A percentile compares a stretch with the other conserved stretches of the same genome.
Conservation (phyloP, 2,888 invertebrate genomes). For the Eilema depressum region DNA sequence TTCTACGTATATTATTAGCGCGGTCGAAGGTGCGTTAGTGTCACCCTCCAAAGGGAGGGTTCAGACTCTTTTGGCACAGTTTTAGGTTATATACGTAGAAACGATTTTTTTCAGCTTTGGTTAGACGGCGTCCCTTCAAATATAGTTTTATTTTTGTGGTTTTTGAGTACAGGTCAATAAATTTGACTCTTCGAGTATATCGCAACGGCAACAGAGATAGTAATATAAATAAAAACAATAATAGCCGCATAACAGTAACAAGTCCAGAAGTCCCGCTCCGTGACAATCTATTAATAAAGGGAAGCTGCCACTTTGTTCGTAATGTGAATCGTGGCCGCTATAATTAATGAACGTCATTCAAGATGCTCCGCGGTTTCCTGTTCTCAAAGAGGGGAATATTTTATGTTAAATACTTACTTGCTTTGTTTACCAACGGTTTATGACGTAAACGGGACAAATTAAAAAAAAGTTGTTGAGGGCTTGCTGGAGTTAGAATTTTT, state of each 20-base stretch:
- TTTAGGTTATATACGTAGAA: too few relatives aligned
- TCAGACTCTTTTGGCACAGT: too few relatives aligned
- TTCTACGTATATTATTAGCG: too few relatives aligned
- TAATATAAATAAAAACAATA: not conserved
- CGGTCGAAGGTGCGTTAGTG: too few relatives aligned
- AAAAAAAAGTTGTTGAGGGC: not conserved
- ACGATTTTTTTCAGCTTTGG: too few relatives aligned
- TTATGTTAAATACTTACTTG: constrained; percentile 9
- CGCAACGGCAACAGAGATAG: too few relatives aligned
- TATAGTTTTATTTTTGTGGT: too few relatives aligned
- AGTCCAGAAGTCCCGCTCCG: constrained; percentile 9
- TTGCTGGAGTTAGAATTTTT: constrained; percentile 11
- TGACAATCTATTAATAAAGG: constrained; percentile 34
- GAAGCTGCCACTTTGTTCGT: constrained; percentile 14
- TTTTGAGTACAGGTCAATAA: too few relatives aligned
- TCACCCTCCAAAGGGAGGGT: too few relatives aligned
- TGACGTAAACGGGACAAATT: not conserved
- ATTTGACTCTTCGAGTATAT: too few relatives aligned
- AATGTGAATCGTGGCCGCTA: constrained; percentile 3
- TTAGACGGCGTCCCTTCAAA: too few relatives aligned
- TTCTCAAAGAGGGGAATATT: constrained; percentile 8
- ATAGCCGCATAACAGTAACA: constrained; percentile 4
- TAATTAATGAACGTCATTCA: constrained; percentile 31
- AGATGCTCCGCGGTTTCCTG: constrained; percentile 16
- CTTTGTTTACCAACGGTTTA: not conserved